A percentile compares a stretch with the other conserved stretches of the same genome.
Conservation (phyloP, 2,888 invertebrate genomes). For the Scaptodrosophila latifasciaeformis region DNA sequence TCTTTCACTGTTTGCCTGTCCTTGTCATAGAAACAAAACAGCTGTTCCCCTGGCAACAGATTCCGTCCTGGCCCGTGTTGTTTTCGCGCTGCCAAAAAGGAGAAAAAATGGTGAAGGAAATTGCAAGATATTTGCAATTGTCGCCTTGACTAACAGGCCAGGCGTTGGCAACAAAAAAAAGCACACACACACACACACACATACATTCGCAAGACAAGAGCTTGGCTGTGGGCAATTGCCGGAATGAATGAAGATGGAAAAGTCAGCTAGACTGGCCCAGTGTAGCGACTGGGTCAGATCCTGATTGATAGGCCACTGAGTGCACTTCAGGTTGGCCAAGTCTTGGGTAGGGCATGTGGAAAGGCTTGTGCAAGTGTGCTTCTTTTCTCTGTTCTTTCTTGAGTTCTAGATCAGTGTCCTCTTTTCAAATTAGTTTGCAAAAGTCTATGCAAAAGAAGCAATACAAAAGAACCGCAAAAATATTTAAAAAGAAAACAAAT, state of each 20-base stretch:
- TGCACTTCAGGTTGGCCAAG: too few species aligned
- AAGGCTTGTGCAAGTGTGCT: too few species aligned
- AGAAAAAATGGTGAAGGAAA: constrained; percentile 34
- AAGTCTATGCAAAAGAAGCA: too few species aligned
- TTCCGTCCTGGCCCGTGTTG: too few species aligned
- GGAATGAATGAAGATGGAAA: constrained; percentile 65
- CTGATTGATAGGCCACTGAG: constrained; percentile 44
- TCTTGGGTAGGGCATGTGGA: too few species aligned
- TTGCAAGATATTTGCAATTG: constrained; percentile 65
- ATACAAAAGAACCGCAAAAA: too few species aligned
- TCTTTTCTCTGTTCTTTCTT: too few species aligned
- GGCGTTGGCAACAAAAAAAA: neutral
- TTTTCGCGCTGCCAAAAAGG: neutral
- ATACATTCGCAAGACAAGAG: too few species aligned
- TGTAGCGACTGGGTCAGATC: neutral
- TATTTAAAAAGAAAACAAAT: too few species aligned
- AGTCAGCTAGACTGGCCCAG: constrained; percentile 11
- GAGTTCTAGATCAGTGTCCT: neutral
- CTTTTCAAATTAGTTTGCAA: constrained; percentile 2
- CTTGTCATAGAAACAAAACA: constrained; percentile 17
- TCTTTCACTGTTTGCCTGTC: constrained; percentile 21
- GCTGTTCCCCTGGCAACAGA: too few species aligned
- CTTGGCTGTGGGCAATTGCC: constrained; percentile 37
- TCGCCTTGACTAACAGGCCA: constrained; percentile 31
- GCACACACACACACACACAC: constrained; percentile 13